Evolutionary conservation across 2,888 invertebrate species (phyloP).

Genomic region (Tetragonula carbonaria): DNA sequence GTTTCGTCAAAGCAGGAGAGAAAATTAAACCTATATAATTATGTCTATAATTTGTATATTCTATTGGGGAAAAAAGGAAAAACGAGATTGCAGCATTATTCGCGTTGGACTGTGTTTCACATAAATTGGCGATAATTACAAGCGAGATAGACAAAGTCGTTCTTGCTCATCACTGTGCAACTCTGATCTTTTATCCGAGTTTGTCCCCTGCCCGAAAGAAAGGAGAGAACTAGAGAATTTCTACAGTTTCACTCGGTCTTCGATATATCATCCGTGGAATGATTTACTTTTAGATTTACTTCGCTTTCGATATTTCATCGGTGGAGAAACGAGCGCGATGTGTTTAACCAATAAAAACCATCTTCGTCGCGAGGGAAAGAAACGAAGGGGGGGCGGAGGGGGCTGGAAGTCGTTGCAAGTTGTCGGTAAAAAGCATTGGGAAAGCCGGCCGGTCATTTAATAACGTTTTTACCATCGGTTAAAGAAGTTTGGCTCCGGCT

Average conservation of each 20-base stretch:
- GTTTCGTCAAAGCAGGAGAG: not conserved
- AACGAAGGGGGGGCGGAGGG: not conserved
- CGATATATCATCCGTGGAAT: not conserved
- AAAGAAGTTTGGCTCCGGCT: not conserved
- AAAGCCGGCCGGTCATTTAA: slow-evolving; percentile 58
- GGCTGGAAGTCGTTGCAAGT: slow-evolving; percentile 27
- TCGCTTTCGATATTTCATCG: not conserved
- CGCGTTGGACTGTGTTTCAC: not conserved
- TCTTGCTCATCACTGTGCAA: not conserved
- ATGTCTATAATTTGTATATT: too few species aligned
- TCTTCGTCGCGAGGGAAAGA: too few species aligned
- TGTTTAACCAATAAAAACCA: not conserved
- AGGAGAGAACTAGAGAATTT: not conserved
- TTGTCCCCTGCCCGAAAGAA: not conserved
- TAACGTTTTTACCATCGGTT: slow-evolving; percentile 51
- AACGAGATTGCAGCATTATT: not conserved
- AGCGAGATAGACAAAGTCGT: not conserved
- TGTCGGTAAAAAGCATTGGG: slow-evolving; percentile 38
- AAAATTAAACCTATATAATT: not conserved
- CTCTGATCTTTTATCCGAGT: not conserved
- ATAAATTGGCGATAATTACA: not conserved
- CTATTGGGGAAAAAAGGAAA: too few species aligned
- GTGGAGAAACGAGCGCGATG: not conserved
- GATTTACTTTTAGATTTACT: not conserved
- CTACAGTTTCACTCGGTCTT: not conserved